A percentile compares a stretch with the other conserved stretches of the same genome.
Conservation (phyloP, 2,113 vertebrate genomes). For the Myotis lucifugus region DNA sequence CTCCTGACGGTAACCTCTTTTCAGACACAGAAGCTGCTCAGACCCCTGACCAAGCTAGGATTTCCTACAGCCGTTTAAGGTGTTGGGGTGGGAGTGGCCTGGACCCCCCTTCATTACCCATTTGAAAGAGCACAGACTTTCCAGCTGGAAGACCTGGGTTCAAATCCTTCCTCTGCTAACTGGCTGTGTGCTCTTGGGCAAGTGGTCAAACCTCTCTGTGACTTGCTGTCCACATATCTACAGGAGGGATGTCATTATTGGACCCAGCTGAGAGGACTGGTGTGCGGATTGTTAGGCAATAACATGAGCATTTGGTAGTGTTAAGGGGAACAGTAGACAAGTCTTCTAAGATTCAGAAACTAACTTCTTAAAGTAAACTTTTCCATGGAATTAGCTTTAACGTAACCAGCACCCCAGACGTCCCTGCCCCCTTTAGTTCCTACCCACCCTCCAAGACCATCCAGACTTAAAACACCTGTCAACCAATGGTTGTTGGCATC, state of each 20-base stretch:
- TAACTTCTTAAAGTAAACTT: conserved; percentile 7
- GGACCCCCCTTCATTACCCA: not conserved
- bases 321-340: not conserved
- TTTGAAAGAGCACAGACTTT: not conserved
- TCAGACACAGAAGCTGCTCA: not conserved
- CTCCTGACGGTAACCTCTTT: not conserved
- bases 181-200: not conserved
- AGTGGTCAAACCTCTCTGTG: conserved; percentile 18
- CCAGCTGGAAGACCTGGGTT: conserved; percentile 8
- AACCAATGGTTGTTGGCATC: not conserved
- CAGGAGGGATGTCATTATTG: not conserved
- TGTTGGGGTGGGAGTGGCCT: not conserved
- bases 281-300: not conserved
- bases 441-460: not conserved
- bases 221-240: conserved; percentile 2
- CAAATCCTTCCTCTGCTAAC: not conserved
- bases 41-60: not conserved
- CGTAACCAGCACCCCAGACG: not conserved
- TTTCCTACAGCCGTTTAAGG: not conserved
- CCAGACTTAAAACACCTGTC: not conserved
- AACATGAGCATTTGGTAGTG: not conserved
- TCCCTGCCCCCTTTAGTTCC: not conserved
- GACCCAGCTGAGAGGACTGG: not conserved
- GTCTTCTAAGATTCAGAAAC: conserved; percentile 4
- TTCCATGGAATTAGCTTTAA: not conserved